Conservation (phyloP, 2,888 invertebrate genomes). For the Schrankia costaestrigalis region DNA sequence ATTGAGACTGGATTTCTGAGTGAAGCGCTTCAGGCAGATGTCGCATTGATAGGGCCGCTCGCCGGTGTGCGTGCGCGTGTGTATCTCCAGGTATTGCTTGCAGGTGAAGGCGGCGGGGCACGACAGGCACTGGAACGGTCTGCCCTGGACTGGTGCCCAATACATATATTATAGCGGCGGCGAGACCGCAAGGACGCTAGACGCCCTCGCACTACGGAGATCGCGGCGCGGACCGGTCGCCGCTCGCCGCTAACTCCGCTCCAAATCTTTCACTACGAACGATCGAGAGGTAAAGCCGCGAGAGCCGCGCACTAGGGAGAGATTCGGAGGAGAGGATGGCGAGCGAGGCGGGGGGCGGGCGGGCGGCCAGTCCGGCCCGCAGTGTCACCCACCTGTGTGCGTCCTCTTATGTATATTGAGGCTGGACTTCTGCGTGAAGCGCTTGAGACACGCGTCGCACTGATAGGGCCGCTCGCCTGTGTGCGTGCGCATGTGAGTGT, state of each 20-base stretch:
- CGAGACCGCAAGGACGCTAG: slow-evolving; percentile 69
- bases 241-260: slow-evolving; percentile 72
- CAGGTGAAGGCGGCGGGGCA: slow-evolving; percentile 81
- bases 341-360: slow-evolving; percentile 58
- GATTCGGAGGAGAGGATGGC: slow-evolving; percentile 52
- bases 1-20: slow-evolving; percentile 90
- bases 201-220: slow-evolving; percentile 70
- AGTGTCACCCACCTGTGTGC: slow-evolving; percentile 84
- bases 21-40: slow-evolving; percentile 89
- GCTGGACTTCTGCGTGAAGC: slow-evolving; percentile 91
- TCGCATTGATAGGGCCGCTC: slow-evolving; percentile 85
- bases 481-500: slow-evolving; percentile 79
- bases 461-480: slow-evolving; percentile 83
- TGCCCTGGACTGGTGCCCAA: slow-evolving; percentile 81
- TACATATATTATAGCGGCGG: slow-evolving; percentile 77
- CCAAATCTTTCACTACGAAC: slow-evolving; percentile 46
- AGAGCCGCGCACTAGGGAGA: slow-evolving; percentile 25
- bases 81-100: slow-evolving; percentile 82
- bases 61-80: slow-evolving; percentile 82
- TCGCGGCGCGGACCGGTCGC: slow-evolving; percentile 75
- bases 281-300: slow-evolving; percentile 13
- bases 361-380: slow-evolving; percentile 72
- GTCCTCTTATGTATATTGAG: slow-evolving; percentile 90
- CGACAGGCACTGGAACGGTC: slow-evolving; percentile 82
- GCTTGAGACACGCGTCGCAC: slow-evolving; percentile 88